These are phyloP conservation scores for Aulostomus chinensis DNA, from an alignment of 2,797 vertebrate genomes.

Conservation along the genomic window DNA sequence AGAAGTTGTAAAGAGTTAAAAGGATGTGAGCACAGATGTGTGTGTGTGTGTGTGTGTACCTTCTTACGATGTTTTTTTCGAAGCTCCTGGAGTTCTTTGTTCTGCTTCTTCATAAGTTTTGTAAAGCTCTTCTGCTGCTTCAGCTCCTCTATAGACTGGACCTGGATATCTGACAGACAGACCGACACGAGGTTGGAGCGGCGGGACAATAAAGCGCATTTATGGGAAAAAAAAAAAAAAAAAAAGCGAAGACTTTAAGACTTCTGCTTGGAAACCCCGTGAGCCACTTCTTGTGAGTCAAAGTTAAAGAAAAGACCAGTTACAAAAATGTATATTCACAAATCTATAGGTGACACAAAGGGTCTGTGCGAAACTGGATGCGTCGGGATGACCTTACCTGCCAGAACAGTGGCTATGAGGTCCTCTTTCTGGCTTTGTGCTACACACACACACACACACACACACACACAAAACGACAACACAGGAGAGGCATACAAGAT, in stretches of 20 bases:
- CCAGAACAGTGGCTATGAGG: slow-evolving; percentile 81
- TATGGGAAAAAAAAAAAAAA: background rate
- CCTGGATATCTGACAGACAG: slow-evolving; percentile 72
- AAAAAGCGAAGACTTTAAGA: background rate
- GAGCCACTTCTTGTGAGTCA: no score
- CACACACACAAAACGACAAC: no score
- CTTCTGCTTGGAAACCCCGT: background rate
- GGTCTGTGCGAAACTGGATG: slow-evolving; percentile 12
- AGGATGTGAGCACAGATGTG: background rate
- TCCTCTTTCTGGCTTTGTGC: slow-evolving; percentile 79
- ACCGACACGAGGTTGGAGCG: background rate
- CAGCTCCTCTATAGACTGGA: slow-evolving; percentile 78
- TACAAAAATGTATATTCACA: no score
- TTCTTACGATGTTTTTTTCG: slow-evolving; percentile 87
- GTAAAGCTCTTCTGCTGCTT: slow-evolving; percentile 80
- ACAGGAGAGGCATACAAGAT: slow-evolving; percentile 29
- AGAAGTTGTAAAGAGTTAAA: no score
- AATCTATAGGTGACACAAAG: no score
- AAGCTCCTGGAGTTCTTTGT: slow-evolving; percentile 85
- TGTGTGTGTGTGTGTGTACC: slow-evolving; percentile 41
- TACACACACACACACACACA: slow-evolving; percentile 28
- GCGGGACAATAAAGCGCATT: background rate
- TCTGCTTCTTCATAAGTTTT: slow-evolving; percentile 86
- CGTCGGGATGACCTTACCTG: slow-evolving; percentile 73
- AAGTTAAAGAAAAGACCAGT: no score